Percentiles rank a stretch among this genome's conserved stretches.
Evolutionary conservation across 2,797 vertebrate genomes (phyloP).

Genomic region (Myotis myotis): DNA sequence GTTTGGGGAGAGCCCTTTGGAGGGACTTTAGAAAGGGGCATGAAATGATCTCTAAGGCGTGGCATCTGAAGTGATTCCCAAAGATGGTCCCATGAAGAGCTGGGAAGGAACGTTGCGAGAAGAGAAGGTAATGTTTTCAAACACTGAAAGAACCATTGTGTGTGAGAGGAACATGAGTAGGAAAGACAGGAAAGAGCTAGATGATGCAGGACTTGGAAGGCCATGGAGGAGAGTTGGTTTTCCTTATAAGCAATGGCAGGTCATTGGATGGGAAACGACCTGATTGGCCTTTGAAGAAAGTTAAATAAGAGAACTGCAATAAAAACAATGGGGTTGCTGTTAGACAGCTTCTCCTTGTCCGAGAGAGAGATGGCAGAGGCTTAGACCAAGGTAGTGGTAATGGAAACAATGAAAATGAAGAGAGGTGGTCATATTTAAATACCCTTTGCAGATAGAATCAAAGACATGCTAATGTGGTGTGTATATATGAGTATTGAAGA

Average conservation of each 20-base stretch:
- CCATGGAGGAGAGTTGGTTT: background rate
- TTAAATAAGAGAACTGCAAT: background rate
- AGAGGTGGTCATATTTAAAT: background rate
- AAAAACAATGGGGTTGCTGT: background rate
- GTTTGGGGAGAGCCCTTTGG: background rate
- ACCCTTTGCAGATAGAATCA: background rate
- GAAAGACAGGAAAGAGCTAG: background rate
- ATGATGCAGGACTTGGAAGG: background rate
- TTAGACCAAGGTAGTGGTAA: background rate
- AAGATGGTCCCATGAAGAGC: background rate
- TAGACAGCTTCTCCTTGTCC: background rate
- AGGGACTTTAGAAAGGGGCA: background rate
- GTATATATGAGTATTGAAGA: background rate
- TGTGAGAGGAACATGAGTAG: background rate
- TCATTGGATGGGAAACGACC: background rate
- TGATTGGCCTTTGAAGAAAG: background rate
- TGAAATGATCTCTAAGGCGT: background rate
- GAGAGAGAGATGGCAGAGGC: background rate
- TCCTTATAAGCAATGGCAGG: background rate
- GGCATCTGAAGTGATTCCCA: background rate
- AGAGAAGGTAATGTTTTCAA: background rate
- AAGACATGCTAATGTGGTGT: background rate
- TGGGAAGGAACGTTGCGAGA: background rate
- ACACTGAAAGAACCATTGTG: background rate
- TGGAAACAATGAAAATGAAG: background rate